These are phyloP conservation scores for Tragelaphus imberbis DNA, from an alignment of 2,113 vertebrate genomes.

Conservation along the genomic window DNA sequence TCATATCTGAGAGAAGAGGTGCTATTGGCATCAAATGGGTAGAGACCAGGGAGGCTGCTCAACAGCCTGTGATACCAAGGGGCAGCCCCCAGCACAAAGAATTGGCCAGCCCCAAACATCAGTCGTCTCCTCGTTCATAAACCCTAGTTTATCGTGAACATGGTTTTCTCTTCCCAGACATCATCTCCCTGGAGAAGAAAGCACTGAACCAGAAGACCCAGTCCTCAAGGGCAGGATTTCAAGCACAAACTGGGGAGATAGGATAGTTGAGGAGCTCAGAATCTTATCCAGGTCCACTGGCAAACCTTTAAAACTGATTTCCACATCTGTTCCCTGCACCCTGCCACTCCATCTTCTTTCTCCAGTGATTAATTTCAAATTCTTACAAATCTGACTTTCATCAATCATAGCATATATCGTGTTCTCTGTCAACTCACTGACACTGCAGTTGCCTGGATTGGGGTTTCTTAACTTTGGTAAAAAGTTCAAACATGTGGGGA, in stretches of 20 bases:
- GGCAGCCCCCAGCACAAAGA: neutral
- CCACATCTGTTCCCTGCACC: neutral
- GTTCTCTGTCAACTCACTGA: neutral
- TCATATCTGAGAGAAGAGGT: neutral
- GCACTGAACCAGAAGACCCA: neutral
- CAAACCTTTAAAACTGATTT: neutral
- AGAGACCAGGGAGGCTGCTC: neutral
- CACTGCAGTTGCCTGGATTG: neutral
- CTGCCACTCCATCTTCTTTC: too few relatives aligned
- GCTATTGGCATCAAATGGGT: accelerated
- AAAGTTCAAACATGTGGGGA: neutral
- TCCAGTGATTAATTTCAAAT: neutral
- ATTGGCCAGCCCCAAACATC: neutral
- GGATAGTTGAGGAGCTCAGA: neutral
- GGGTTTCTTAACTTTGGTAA: neutral
- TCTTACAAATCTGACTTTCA: neutral
- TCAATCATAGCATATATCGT: neutral
- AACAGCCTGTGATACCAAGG: neutral
- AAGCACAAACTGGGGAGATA: neutral
- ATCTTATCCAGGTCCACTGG: neutral
- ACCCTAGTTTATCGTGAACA: neutral
- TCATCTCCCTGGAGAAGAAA: neutral
- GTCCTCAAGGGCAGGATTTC: neutral
- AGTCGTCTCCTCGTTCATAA: accelerated
- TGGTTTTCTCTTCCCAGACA: accelerated